These are phyloP conservation scores for Lepilemur septentrionalis DNA, from an alignment of 2,797 vertebrate genomes.

Conservation along the genomic window DNA sequence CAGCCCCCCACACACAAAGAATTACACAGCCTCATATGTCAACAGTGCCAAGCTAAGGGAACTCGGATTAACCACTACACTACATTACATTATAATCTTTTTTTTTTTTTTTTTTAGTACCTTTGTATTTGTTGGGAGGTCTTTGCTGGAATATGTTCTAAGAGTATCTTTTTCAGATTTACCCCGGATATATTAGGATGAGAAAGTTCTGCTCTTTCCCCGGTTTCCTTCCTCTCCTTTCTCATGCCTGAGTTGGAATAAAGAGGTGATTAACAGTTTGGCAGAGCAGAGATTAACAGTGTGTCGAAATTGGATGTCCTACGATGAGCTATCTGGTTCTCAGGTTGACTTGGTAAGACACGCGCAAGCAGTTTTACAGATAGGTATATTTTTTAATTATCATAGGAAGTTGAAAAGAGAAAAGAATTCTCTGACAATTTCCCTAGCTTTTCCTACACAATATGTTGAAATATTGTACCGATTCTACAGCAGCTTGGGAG, in stretches of 20 bases:
- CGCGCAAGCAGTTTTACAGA: background rate
- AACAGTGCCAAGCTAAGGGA: background rate
- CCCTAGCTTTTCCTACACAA: background rate
- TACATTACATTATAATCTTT: background rate
- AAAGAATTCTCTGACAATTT: conserved; percentile 1
- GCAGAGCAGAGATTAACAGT: background rate
- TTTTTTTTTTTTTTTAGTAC: background rate
- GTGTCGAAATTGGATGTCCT: background rate
- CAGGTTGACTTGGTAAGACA: background rate
- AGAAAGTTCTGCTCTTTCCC: background rate
- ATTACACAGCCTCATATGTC: background rate
- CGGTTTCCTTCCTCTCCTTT: background rate
- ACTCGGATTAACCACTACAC: background rate
- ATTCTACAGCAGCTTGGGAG: background rate
- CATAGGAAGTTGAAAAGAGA: background rate
- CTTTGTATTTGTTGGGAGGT: background rate
- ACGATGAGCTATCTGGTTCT: background rate
- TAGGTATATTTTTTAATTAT: background rate
- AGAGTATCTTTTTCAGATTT: background rate
- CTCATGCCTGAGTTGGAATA: background rate
- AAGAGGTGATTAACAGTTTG: background rate
- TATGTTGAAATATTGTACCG: background rate
- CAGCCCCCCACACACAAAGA: too few species aligned
- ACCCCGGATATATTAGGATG: background rate
- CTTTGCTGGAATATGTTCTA: background rate